These are phyloP conservation scores for Chaenogobius annularis DNA, from an alignment of 2,113 vertebrate genomes.

Conservation along the genomic window DNA sequence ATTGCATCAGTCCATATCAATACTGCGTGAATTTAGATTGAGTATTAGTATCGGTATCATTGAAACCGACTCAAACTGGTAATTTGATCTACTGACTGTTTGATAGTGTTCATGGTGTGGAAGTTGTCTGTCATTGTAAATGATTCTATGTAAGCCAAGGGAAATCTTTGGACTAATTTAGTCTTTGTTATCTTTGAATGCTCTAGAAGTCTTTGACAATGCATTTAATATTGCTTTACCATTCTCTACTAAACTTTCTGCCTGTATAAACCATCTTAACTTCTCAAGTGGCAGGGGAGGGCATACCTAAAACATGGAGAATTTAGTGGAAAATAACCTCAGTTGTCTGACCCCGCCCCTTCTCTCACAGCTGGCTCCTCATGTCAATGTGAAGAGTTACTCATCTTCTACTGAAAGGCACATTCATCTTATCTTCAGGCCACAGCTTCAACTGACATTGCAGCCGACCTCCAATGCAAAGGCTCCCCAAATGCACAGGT, in stretches of 20 bases:
- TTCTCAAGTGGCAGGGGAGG: background rate
- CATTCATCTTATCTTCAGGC: background rate
- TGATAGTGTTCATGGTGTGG: too few relatives aligned
- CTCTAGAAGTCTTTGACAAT: too few relatives aligned
- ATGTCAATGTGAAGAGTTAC: background rate
- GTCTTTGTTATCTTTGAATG: too few relatives aligned
- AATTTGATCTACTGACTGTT: too few relatives aligned
- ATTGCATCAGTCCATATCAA: too few relatives aligned
- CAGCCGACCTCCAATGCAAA: background rate
- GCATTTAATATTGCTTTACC: background rate
- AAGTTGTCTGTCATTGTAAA: too few relatives aligned
- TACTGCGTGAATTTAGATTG: too few relatives aligned
- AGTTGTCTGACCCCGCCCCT: background rate
- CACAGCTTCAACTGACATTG: slow-evolving; percentile 1
- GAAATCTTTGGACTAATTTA: too few relatives aligned
- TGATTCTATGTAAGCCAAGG: too few relatives aligned
- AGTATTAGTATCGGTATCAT: too few relatives aligned
- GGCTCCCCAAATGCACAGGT: background rate
- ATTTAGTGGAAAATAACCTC: background rate
- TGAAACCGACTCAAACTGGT: too few relatives aligned
- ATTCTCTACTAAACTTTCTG: background rate
- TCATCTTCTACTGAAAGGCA: background rate
- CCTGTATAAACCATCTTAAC: too few relatives aligned
- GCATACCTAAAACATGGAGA: background rate
- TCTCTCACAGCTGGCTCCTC: background rate